Conservation (phyloP, 2,113 vertebrate species). For the Aramus guarauna region DNA sequence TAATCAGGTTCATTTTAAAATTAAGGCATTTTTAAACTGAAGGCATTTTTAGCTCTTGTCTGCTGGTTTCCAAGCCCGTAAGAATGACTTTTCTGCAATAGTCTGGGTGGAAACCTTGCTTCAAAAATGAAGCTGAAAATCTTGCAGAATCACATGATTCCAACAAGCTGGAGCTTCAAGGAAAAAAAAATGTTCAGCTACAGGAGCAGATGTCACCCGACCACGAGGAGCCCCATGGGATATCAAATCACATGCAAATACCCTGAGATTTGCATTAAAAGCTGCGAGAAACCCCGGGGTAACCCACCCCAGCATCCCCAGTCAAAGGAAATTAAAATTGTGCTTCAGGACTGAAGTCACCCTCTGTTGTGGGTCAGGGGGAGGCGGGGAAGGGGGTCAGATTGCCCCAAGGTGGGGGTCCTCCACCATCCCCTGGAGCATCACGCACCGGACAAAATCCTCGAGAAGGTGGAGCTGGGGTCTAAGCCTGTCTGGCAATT, state of each 20-base stretch:
- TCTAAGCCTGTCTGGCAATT: neutral
- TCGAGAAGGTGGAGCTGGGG: neutral
- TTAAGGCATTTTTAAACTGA: neutral
- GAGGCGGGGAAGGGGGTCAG: fast-evolving
- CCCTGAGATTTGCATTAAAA: neutral
- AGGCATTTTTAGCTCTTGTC: slow-evolving; percentile 43
- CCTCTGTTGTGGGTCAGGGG: neutral
- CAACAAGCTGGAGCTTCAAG: slow-evolving; percentile 47
- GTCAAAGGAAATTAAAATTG: fast-evolving
- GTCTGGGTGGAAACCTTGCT: slow-evolving; percentile 42
- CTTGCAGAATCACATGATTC: slow-evolving; percentile 50
- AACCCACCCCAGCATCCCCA: neutral
- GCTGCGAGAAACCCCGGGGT: neutral
- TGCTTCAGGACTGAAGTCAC: too few species aligned
- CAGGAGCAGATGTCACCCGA: slow-evolving; percentile 48
- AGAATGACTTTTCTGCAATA: slow-evolving; percentile 40
- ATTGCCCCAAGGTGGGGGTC: fast-evolving
- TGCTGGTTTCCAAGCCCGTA: neutral
- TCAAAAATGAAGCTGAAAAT: slow-evolving; percentile 31
- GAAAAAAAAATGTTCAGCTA: neutral
- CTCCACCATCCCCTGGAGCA: neutral
- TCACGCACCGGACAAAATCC: fast-evolving
- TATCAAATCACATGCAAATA: neutral
- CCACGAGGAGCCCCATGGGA: slow-evolving; percentile 48
- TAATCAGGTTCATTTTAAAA: slow-evolving; percentile 45